Evolutionary conservation across 2,113 vertebrate genomes (phyloP), one percentile per base, ranked within the genome.

Genomic region (Mystacornis crossleyi): DNA sequence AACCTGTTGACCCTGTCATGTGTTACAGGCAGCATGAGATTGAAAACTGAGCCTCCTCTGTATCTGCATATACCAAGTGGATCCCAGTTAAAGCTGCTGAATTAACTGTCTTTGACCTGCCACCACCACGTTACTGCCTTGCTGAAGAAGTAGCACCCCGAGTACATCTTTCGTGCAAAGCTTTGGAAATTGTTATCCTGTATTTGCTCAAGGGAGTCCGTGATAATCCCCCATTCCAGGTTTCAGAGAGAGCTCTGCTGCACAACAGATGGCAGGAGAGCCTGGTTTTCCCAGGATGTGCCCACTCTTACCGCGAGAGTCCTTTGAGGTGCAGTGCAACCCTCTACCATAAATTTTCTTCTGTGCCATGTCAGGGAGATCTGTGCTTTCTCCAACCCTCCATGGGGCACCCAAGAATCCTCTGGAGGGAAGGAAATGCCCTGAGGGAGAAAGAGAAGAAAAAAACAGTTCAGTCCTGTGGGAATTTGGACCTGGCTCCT

Each of bases 1-100:
- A 85, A 81, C 45, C 90, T 57, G 50, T 88, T 97, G 95, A 96
- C 89, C 94, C 92, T 78, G 54, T 73, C 67, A 79, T 65, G 57
- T 25, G 78, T 92, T 94, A 55, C 10, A 94, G 93, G 64, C 92
- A 91, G 83, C 55, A 61, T 0, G 1, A 78, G 78, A 91, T 47
- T 79, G 73, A 94, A 87, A 97, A 92, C 20, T 67, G 34, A 92
- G 65, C 57, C 73, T 90, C 20, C 4, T 60, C 57, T 91, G 4
- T 73, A 65, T 73, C 86, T 95, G 75, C 72, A 86, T 58, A 24
- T 12, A 81, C 70, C 67, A 58, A 86, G 34, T 40, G 74, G 84
- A 77, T 65, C 38, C 43, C 33, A 47, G 57, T 55, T 72, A 84
- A 61, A 90, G 53, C 69, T 86, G 81, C 74, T 88, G 23, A 15